A percentile compares a stretch with the other conserved stretches of the same genome.
Conservation (phyloP, 2,888 invertebrate species). For the Tricholauxania praeusta region DNA sequence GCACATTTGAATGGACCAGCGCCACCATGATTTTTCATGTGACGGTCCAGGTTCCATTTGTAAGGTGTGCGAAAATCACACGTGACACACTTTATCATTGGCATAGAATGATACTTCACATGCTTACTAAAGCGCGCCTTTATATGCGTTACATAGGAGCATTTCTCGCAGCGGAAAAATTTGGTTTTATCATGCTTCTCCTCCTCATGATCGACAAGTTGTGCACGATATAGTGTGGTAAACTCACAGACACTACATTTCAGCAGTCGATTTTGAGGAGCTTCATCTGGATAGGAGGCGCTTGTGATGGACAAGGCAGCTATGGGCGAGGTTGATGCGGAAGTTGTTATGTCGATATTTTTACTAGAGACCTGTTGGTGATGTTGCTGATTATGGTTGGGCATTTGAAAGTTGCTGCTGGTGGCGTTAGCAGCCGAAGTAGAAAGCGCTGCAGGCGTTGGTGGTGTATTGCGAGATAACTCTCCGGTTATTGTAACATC, state of each 20-base stretch:
- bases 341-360: conserved; percentile 55
- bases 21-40: conserved; percentile 91
- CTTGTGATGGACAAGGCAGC: conserved; percentile 25
- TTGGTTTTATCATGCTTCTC: conserved; percentile 81
- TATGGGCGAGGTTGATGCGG: conserved; percentile 50
- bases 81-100: conserved; percentile 92
- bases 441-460: conserved; percentile 28
- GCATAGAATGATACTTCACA: conserved; percentile 93
- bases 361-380: conserved; percentile 39
- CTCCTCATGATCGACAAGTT: conserved; percentile 78
- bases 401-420: conserved; percentile 44
- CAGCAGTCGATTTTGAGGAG: conserved; percentile 62
- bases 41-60: conserved; percentile 93
- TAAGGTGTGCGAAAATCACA: conserved; percentile 95
- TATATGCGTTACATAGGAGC: conserved; percentile 92
- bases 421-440: conserved; percentile 27
- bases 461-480: conserved; percentile 34
- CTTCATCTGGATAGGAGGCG: conserved; percentile 51
- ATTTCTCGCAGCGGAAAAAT: conserved; percentile 88
- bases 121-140: conserved; percentile 91
- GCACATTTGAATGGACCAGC: conserved; percentile 87
- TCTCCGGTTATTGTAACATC: conserved; percentile 39
- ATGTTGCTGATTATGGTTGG: conserved; percentile 16
- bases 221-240: conserved; percentile 74
- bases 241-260: conserved; percentile 79